phyloP scores from a whole-genome alignment of 2,113 vertebrate species.

The Esox niger region DNA sequence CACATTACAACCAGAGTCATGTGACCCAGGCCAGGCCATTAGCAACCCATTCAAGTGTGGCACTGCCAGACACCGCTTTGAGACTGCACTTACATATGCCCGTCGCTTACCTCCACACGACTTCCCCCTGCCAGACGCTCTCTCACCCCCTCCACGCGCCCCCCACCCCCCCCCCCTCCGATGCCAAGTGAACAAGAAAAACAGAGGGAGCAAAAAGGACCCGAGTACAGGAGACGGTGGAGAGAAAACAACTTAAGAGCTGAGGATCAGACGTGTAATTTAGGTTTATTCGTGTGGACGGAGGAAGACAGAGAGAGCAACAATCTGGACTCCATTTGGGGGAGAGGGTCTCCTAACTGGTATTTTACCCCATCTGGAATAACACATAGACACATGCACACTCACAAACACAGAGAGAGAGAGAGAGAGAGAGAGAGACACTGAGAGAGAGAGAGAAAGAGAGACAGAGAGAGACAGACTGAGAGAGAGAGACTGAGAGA shows the following conservation, averaged over 20 bases:
- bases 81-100: conserved; percentile 3
- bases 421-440: too few relatives aligned
- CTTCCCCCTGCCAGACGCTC: neutral
- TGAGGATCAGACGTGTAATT: conserved; percentile 2
- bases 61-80: neutral
- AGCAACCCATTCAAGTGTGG: neutral
- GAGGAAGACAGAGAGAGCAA: neutral
- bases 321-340: neutral
- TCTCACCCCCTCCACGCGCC: neutral
- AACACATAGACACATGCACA: conserved; percentile 4
- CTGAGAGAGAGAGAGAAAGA: too few relatives aligned
- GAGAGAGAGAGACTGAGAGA: too few relatives aligned
- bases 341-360: neutral
- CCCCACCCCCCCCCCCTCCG: neutral
- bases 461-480: too few relatives aligned
- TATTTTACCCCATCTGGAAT: conserved; percentile 18
- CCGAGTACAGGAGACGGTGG: neutral
- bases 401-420: conserved; percentile 2
- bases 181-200: neutral
- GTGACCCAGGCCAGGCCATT: neutral
- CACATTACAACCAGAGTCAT: neutral
- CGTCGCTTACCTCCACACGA: neutral
- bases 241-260: neutral
- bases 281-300: neutral
- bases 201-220: neutral